Percentiles rank a stretch among this genome's conserved stretches.
Conservation (phyloP, 2,888 invertebrate genomes). For the Xanthia togata region DNA sequence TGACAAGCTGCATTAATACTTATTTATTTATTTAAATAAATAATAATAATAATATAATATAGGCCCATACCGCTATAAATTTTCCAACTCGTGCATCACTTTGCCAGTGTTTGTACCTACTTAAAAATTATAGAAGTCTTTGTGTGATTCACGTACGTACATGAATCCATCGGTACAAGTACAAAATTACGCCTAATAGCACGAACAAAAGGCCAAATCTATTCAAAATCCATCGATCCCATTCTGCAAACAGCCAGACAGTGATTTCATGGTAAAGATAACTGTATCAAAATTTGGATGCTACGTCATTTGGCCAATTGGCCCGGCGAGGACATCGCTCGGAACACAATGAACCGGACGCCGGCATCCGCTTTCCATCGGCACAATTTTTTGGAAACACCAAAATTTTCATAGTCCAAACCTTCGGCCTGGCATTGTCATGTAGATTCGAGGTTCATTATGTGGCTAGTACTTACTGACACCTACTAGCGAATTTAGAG, state of each 20-base stretch:
- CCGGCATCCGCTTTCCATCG: conserved; percentile 85
- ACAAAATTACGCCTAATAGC: conserved; percentile 56
- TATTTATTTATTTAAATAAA: no score
- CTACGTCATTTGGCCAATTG: conserved; percentile 82
- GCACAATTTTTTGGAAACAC: conserved; percentile 88
- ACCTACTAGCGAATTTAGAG: conserved; percentile 26
- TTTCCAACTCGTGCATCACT: background rate
- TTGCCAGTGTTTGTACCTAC: background rate
- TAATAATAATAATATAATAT: no score
- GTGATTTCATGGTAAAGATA: conserved; percentile 84
- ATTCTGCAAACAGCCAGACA: conserved; percentile 74
- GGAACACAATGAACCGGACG: conserved; percentile 84
- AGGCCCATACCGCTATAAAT: no score
- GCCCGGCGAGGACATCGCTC: conserved; percentile 87
- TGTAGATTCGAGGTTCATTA: conserved; percentile 80
- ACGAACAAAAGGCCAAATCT: conserved; percentile 50
- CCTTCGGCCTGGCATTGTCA: conserved; percentile 83
- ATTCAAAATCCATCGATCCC: conserved; percentile 66
- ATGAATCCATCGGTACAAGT: conserved; percentile 34
- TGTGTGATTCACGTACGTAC: conserved; percentile 28
- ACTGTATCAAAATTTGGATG: conserved; percentile 83
- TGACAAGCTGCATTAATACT: no score
- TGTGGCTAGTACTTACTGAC: conserved; percentile 55
- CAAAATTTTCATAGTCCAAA: conserved; percentile 87
- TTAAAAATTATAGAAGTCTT: conserved; percentile 9